A percentile compares a stretch with the other conserved stretches of the same genome.
Evolutionary conservation across 2,113 vertebrate species (phyloP).

Genomic region (Morone saxatilis): DNA sequence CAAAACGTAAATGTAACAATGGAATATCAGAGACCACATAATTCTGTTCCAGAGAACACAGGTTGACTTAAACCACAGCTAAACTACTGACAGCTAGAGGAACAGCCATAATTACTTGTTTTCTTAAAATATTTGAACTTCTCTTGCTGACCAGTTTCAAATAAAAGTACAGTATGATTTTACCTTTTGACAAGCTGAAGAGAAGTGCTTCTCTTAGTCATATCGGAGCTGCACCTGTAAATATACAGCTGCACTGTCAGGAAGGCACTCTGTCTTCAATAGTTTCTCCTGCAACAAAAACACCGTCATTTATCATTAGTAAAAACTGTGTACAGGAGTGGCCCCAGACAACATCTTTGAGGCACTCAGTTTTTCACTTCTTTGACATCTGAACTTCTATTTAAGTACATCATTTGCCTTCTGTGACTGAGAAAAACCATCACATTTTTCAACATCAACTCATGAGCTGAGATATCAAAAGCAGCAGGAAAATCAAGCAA

Average conservation of each 20-base stretch:
- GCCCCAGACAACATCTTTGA: no score
- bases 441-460: no score
- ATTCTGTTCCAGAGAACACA: neutral
- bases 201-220: slow-evolving; percentile 72
- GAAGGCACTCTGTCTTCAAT: neutral
- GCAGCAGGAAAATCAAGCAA: neutral
- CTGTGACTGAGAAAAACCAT: no score
- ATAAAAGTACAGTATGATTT: neutral
- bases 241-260: slow-evolving; percentile 42
- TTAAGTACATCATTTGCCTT: no score
- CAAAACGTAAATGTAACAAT: neutral
- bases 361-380: no score
- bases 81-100: neutral
- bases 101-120: neutral
- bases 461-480: no score
- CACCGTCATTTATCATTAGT: neutral
- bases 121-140: neutral
- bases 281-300: slow-evolving; percentile 36
- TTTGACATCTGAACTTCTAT: no score
- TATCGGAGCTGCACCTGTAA: slow-evolving; percentile 63
- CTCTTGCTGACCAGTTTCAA: neutral
- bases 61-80: neutral
- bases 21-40: neutral
- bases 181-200: slow-evolving; percentile 76
- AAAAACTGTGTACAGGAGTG: no score